Percentiles rank a stretch among this genome's conserved stretches.
These are phyloP conservation scores for Syngnathus typhle DNA, from an alignment of 2,113 vertebrate species.

Conservation along the genomic window DNA sequence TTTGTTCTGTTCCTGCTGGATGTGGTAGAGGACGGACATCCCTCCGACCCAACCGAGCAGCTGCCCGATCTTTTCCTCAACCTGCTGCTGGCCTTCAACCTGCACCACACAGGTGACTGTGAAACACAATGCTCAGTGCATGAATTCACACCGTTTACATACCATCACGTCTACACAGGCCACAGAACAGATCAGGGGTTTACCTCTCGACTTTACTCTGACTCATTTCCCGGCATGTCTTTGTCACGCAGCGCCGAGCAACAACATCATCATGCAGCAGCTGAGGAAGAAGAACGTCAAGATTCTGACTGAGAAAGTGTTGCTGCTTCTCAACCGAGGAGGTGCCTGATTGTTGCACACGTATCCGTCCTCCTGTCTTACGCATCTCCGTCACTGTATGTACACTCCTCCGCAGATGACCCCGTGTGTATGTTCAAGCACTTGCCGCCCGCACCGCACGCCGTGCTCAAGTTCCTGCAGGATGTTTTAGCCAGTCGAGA, in stretches of 20 bases:
- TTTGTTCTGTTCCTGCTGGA: conserved; percentile 88
- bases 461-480: conserved; percentile 94
- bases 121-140: too few species aligned
- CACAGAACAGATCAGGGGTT: too few species aligned
- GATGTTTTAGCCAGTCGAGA: conserved; percentile 82
- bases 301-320: conserved; percentile 88
- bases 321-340: conserved; percentile 89
- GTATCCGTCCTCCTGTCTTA: neutral
- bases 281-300: conserved; percentile 88
- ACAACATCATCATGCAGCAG: conserved; percentile 87
- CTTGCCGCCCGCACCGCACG: conserved; percentile 83
- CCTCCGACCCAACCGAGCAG: conserved; percentile 86
- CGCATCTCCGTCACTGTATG: neutral
- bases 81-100: conserved; percentile 88
- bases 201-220: neutral
- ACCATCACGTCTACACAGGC: too few species aligned
- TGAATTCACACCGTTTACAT: too few species aligned
- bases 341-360: conserved; percentile 68
- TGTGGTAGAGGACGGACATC: conserved; percentile 88
- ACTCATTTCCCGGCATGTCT: neutral
- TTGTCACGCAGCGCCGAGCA: conserved; percentile 76
- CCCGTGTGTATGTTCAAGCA: conserved; percentile 93
- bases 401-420: conserved; percentile 73
- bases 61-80: conserved; percentile 90
- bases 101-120: conserved; percentile 84